phyloP scores from a whole-genome alignment of 2,113 vertebrate genomes.

The Baryphthengus martii region DNA sequence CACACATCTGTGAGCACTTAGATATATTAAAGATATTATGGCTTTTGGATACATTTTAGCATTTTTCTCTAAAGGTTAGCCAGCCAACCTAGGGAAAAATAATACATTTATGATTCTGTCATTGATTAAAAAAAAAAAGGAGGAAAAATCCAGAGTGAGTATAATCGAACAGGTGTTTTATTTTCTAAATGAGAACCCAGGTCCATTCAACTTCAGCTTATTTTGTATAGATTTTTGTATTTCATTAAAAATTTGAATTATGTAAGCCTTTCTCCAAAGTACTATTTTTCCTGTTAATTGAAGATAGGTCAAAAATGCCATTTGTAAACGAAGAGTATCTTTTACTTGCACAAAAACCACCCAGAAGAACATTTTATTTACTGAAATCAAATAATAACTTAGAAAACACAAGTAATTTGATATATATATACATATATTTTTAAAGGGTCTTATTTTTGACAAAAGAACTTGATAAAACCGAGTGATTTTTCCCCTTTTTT shows the following conservation, averaged over 20 bases:
- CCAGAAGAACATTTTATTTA: no score
- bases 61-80: neutral
- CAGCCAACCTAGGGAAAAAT: neutral
- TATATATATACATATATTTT: no score
- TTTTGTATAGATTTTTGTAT: neutral
- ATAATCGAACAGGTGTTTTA: neutral
- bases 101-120: neutral
- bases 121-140: neutral
- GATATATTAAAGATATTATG: no score
- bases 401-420: no score
- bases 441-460: no score
- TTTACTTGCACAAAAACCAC: no score
- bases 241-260: neutral
- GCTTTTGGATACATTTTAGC: neutral
- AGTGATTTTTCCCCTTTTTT: no score
- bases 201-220: neutral
- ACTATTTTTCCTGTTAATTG: neutral
- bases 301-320: neutral
- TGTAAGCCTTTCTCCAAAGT: neutral
- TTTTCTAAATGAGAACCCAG: neutral
- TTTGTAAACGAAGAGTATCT: no score
- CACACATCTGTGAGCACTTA: no score
- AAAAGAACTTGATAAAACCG: no score
- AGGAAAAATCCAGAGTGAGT: neutral
- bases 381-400: no score